Evolutionary conservation across 2,113 vertebrate genomes (phyloP), one percentile per base, ranked within the genome.

Genomic region (Cinclus cinclus): DNA sequence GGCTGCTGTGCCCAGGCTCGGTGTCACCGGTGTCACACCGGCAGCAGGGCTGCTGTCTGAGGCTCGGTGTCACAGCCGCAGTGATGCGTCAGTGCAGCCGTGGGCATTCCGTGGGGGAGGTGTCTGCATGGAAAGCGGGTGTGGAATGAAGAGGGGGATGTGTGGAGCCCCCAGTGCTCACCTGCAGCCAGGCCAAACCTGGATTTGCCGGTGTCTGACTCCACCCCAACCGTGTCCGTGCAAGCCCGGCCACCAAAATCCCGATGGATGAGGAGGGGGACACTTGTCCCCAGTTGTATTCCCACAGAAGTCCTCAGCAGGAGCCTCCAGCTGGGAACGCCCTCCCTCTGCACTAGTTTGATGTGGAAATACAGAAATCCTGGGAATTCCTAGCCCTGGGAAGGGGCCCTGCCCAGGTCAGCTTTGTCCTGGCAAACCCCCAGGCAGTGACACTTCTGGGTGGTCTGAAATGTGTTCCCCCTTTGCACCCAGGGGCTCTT

Each of bases 151-250:
- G 46, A 56, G 16, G 52, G 33, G 62, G 28, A 2, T 1, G 63
- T 1, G 7, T 3, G 42, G 15, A 79, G 30, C 39, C 63, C 35
- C 24, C 77, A 6, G 42, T 20, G 6, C 41, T 28, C 50, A 27
- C 91, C 81, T 14, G 49, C 41, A 76, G 44, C 1, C 7, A 2
- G 31, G 11, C 5, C 90, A 49, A 16, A 24, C 8, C 39, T 20
- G 6, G 20, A 2, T 49, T 23, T 9, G 20, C 35, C 2, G 1
- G 17, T 0, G 0, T 4, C 19, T 6, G 9, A 6, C 19, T 28
- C 49, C 6, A 0, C 22, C 31, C 15, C 4, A 4, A 25, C 52
- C 18, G 25, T 27, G 27, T 14, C 76, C 0, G 0, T 13, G 60
- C 41, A 3, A 59, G 31, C 59, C 16, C 55, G 3, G 69, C 25